Evolutionary conservation across 2,888 invertebrate species (phyloP).

Genomic region (Baccha elongata): DNA sequence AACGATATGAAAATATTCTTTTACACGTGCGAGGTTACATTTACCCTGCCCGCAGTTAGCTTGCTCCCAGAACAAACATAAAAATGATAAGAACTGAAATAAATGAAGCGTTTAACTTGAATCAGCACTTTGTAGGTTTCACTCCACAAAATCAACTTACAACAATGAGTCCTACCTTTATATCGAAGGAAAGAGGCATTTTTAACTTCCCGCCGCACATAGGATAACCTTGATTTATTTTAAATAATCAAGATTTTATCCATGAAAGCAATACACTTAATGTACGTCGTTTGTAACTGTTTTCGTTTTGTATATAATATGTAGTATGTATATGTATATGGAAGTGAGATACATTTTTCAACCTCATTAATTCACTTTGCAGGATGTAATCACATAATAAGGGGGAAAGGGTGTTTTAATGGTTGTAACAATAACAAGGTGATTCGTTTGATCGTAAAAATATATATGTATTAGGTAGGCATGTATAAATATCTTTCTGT

Average conservation of each 20-base stretch:
- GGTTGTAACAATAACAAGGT: constrained; percentile 47
- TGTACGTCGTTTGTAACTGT: constrained; percentile 21
- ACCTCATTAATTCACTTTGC: constrained; percentile 65
- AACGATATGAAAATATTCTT: not conserved
- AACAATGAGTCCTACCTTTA: constrained; percentile 21
- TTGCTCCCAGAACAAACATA: constrained; percentile 8
- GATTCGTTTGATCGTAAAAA: constrained; percentile 17
- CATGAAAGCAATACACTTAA: constrained; percentile 30
- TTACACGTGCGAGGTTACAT: not conserved
- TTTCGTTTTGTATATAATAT: not conserved
- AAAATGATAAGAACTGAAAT: constrained; percentile 47
- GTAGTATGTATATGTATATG: not conserved
- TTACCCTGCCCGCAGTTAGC: not conserved
- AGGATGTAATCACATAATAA: constrained; percentile 32
- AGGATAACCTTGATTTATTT: constrained; percentile 71
- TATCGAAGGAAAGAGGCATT: constrained; percentile 43
- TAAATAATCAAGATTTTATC: constrained; percentile 65
- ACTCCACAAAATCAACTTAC: not conserved
- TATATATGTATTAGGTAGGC: too few species aligned
- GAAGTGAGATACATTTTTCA: constrained; percentile 39
- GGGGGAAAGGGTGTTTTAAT: constrained; percentile 31
- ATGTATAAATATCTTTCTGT: not conserved
- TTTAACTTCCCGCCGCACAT: not conserved
- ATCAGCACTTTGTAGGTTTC: constrained; percentile 13
- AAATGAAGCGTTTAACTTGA: constrained; percentile 32